phyloP scores from a whole-genome alignment of 2,113 vertebrate species.

The Paraplagusia blochii region DNA sequence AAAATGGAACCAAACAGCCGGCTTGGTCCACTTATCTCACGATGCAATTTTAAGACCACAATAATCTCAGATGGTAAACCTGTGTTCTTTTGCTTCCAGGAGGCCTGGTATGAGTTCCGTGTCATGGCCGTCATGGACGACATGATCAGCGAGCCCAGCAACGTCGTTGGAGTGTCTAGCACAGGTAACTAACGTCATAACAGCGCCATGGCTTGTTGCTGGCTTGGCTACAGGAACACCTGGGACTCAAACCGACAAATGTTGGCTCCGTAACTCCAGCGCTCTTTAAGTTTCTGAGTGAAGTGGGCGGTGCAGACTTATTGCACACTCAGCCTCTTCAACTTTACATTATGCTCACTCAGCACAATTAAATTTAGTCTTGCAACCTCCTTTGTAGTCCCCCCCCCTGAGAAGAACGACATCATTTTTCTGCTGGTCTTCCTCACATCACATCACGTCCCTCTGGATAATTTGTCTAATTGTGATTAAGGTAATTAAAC shows the following conservation, averaged over 20 bases:
- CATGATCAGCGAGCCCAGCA: slow-evolving; percentile 94
- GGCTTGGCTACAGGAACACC: slow-evolving; percentile 6
- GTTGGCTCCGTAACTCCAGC: slow-evolving; percentile 29
- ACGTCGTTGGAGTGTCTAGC: slow-evolving; percentile 93
- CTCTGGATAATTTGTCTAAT: slow-evolving; percentile 10
- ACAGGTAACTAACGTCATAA: slow-evolving; percentile 80
- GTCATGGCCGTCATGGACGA: slow-evolving; percentile 97
- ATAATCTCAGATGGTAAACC: no score
- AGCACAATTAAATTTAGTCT: slow-evolving; percentile 44
- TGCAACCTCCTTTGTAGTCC: slow-evolving; percentile 31
- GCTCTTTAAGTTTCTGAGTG: slow-evolving; percentile 8
- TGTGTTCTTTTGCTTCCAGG: slow-evolving; percentile 67
- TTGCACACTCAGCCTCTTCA: slow-evolving; percentile 58
- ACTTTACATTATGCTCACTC: slow-evolving; percentile 53
- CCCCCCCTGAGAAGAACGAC: slow-evolving; percentile 51
- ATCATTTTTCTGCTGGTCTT: slow-evolving; percentile 46
- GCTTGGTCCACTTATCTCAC: no score
- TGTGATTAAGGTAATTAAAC: neutral
- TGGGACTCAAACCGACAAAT: slow-evolving; percentile 29
- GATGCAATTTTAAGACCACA: no score
- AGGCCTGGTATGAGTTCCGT: slow-evolving; percentile 97
- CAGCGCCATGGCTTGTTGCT: neutral
- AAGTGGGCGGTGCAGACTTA: slow-evolving; percentile 20
- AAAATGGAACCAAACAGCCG: no score
- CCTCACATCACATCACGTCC: slow-evolving; percentile 2